phyloP scores from a whole-genome alignment of 2,113 vertebrate genomes.

The Sebastes schlegelii region DNA sequence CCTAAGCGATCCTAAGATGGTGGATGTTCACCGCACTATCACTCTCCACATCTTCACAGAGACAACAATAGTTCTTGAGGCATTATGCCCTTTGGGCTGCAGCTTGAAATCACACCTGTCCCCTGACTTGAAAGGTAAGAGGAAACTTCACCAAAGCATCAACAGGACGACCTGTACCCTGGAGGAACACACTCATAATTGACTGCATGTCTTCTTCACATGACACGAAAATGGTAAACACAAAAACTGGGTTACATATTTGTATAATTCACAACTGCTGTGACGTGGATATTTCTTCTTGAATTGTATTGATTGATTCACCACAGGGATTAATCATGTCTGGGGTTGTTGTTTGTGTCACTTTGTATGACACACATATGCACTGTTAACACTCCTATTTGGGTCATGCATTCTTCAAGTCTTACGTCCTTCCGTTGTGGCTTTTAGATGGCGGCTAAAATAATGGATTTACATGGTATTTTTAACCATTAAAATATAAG shows the following conservation, averaged over 20 bases:
- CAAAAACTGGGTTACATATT: background rate
- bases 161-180: slow-evolving; percentile 7
- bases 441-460: background rate
- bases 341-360: background rate
- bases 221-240: slow-evolving; percentile 10
- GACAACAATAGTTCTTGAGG: slow-evolving; percentile 20
- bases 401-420: slow-evolving; percentile 44
- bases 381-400: slow-evolving; percentile 12
- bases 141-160: slow-evolving; percentile 32
- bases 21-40: slow-evolving; percentile 8
- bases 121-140: slow-evolving; percentile 50
- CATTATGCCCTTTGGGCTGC: slow-evolving; percentile 45
- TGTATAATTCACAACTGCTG: background rate
- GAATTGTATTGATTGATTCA: slow-evolving; percentile 9
- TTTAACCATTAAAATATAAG: background rate
- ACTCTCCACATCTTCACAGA: slow-evolving; percentile 7
- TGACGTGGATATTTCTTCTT: background rate
- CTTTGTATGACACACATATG: slow-evolving; percentile 17
- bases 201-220: slow-evolving; percentile 15
- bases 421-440: background rate
- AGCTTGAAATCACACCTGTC: slow-evolving; percentile 56
- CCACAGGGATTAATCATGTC: background rate
- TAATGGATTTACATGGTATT: background rate
- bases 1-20: slow-evolving; percentile 13
- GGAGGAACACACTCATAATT: slow-evolving; percentile 35